phyloP scores from a whole-genome alignment of 2,113 vertebrate genomes.

The Ivindomyrus marchei region DNA sequence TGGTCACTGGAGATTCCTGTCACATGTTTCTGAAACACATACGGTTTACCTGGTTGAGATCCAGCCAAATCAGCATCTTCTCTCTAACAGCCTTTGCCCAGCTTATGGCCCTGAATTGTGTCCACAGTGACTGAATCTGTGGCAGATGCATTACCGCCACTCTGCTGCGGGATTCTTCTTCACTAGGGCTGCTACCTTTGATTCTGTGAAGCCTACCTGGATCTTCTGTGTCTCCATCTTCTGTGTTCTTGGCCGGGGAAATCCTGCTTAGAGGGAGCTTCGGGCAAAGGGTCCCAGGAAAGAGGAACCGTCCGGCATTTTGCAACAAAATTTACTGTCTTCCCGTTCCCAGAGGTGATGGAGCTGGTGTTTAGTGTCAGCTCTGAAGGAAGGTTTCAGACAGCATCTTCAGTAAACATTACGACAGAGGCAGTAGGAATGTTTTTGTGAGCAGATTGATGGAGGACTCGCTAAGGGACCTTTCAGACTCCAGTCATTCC shows the following conservation, averaged over 20 bases:
- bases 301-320: neutral
- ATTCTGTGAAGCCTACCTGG: neutral
- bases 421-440: neutral
- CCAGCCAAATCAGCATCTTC: neutral
- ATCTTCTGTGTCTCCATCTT: neutral
- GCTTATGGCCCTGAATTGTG: neutral
- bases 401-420: neutral
- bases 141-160: neutral
- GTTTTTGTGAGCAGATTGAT: neutral
- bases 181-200: neutral
- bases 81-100: neutral
- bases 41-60: neutral
- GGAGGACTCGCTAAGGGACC: neutral
- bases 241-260: neutral
- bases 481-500: neutral
- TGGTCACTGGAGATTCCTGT: neutral
- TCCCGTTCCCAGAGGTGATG: neutral
- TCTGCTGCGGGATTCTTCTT: neutral
- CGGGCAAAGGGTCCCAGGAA: neutral
- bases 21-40: neutral
- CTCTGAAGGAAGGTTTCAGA: neutral
- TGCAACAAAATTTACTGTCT: neutral
- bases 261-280: neutral
- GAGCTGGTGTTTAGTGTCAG: neutral
- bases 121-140: neutral